Base-by-base conservation (phyloP, 1,140 invertebrate genomes). In the Ostrea edulis region DNA sequence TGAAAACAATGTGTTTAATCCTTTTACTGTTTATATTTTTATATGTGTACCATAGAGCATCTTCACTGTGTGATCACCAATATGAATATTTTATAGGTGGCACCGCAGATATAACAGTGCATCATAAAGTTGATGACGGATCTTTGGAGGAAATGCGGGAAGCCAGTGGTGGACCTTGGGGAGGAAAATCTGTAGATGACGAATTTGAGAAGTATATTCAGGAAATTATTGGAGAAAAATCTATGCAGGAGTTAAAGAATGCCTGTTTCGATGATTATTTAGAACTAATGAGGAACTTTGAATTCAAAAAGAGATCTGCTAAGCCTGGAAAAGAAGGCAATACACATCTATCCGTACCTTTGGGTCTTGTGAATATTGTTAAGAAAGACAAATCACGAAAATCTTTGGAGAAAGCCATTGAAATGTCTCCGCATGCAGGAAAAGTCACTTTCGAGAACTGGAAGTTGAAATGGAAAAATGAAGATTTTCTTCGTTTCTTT, bases 71-170 rank as follows among this genome's bases (percentile, higher is more conserved):
- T 44, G 35, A 44, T 5, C 35, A 44, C 35, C 35, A 44, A 1
- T 44, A 44, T 44, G 35, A 44, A 44, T 44, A 44, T 44, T 22
- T 89, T 87, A 54, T 25, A 91, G 90, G 90, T 14, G 89, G 90
- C 11, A 91, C 90, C 14, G 87, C 84, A 71, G 90, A 91, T 54
- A 86, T 90, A 17, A 91, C 90, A 62, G 89, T 91, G 14, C 89
- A 90, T 54, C 77, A 90, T 20, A 81, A 55, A 54, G 53, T 55
- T 9, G 51, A 14, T 22, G 89, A 88, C 29, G 77, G 86, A 25
- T 51, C 68, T n/a, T 53, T 91, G 17, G 25, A 77, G 58, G 90
- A 91, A 82, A 20, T 91, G 9, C 68, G 86, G 25, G 77, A 81
- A 25, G 89, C 89, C 8, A 87, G 65, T 52, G 90, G 90, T 62